Conservation (phyloP, 2,797 vertebrate genomes). For the Tapirus indicus region DNA sequence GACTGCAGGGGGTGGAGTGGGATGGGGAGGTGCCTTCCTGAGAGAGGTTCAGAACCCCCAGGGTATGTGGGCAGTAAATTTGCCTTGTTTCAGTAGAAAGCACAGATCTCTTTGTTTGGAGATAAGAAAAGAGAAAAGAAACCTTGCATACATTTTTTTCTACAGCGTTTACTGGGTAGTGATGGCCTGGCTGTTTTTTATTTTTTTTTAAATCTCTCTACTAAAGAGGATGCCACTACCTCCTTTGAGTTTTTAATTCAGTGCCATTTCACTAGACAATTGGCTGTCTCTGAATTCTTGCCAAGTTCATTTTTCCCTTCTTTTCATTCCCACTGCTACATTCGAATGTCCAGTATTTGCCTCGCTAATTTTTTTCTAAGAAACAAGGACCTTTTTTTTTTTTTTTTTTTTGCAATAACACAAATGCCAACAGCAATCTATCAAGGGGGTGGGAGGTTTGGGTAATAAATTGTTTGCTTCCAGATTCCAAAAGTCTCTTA, state of each 20-base stretch:
- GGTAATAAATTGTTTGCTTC: not conserved
- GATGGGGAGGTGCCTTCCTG: not conserved
- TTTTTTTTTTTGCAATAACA: not conserved
- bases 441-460: constrained; percentile 57
- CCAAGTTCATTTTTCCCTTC: constrained; percentile 80
- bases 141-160: not conserved
- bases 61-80: not conserved
- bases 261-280: constrained; percentile 81
- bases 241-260: constrained; percentile 77
- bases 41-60: not conserved
- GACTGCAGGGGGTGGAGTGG: not conserved
- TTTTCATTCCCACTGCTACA: constrained; percentile 49
- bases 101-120: constrained; percentile 67
- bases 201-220: not conserved
- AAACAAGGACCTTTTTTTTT: constrained; percentile 76
- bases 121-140: not conserved
- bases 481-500: constrained; percentile 61
- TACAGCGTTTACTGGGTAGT: not conserved
- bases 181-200: not conserved
- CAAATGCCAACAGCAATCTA: constrained; percentile 65
- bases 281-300: constrained; percentile 82
- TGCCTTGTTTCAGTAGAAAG: not conserved
- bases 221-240: constrained; percentile 56
- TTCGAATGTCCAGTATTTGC: constrained; percentile 77
- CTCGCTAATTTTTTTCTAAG: constrained; percentile 81